Evolutionary conservation across 2,113 vertebrate species (phyloP).

Genomic region (Fregata magnificens): DNA sequence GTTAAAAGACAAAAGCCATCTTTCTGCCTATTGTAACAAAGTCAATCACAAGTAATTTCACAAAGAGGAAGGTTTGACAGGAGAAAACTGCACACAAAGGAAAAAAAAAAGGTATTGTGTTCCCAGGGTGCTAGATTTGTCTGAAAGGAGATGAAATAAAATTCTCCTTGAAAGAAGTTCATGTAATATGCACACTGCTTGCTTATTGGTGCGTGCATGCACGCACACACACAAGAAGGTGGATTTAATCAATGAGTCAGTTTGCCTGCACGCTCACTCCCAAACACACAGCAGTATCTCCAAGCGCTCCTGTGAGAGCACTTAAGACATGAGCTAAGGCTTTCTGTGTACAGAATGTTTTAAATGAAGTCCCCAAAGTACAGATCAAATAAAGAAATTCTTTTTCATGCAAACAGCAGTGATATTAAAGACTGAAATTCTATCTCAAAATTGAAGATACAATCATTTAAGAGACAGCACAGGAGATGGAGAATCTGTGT

Average conservation of each 20-base stretch:
- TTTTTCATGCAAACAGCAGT: conserved; percentile 7
- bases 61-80: not conserved
- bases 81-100: not conserved
- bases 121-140: not conserved
- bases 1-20: not conserved
- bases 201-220: not conserved
- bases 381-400: conserved; percentile 22
- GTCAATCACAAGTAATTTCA: not conserved
- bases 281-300: not conserved
- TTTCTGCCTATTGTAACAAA: not conserved
- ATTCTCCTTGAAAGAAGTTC: not conserved
- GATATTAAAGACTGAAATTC: conserved; percentile 17
- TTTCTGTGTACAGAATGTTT: not conserved
- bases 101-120: not conserved
- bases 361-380: conserved; percentile 25
- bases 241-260: conserved; percentile 35
- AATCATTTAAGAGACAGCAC: not conserved
- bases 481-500: not conserved
- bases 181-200: not conserved
- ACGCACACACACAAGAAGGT: not conserved
- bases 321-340: not conserved
- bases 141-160: not conserved
- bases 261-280: not conserved
- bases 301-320: not conserved
- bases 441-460: not conserved